Base-by-base conservation (phyloP, 2,888 invertebrate species). In the Nomada flava region DNA sequence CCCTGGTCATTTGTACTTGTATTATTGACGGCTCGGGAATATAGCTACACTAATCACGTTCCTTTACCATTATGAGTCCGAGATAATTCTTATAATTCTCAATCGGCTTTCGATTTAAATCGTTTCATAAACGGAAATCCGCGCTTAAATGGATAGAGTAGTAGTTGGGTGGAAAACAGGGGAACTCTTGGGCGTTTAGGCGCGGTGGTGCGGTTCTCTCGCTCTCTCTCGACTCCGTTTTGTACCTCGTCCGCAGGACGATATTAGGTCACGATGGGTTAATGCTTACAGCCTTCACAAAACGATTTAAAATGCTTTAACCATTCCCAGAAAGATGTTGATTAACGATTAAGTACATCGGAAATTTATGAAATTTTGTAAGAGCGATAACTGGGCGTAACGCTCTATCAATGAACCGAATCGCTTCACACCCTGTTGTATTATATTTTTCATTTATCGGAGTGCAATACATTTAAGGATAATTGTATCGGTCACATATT, bases 251-350 rank as follows among this genome's bases (percentile, higher is more conserved):
- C 63, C 68, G 57, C 20, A 9, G 53, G 67, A 79, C 64, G 74
- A 79, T 81, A 79, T 80, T 80, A 72, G 74, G 80, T 79, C 80
- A 74, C 55, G 64, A 81, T 79, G 74, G 64, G 69, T 65, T 81
- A 81, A 81, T 81, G 53, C 80, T 74, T 74, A 81, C 26, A 15
- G 64, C 36, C 55, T 68, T 63, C 47, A 57, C 7, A 52, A 73
- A 72, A 68, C 63, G 57, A 68, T 78, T 68, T 80, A 63, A 77
- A 78, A 78, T 29, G 44, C 71, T 80, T 77, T 77, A 9, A 44
- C 50, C 64, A 47, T 60, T 23, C 47, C 53, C 15, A 29, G 52
- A 62, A 76, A 18, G 57, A 75, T 52, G 59, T 60, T 15, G 53
- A 23, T 64, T 62, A 57, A 64, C 64, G 59, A 79, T 44, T 52